Base-by-base conservation (phyloP, 2,113 vertebrate genomes). In the Zapus hudsonius region DNA sequence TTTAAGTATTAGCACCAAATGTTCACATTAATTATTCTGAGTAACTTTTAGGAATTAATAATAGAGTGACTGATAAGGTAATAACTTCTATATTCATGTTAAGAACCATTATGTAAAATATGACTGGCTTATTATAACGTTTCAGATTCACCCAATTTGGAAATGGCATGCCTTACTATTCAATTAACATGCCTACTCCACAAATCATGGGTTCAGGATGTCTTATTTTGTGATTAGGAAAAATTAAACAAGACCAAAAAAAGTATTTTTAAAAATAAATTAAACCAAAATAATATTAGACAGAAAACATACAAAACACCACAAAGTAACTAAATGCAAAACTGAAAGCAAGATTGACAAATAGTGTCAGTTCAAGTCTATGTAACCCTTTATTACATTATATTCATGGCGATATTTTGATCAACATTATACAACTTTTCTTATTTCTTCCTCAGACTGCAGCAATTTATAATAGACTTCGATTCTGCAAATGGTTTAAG, bases 21-120 rank as follows among this genome's bases (percentile, higher is more conserved):
- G 90, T 38, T 95, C 44, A 92, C 29, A 84, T 92, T 93, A 95
- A 96, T 81, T 93, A 91, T 90, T 96, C 67, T 91, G 80, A 95
- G 85, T 78, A 86, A 85, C 1, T 85, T 89, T 79, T 61, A 92
- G 90, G 15, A 96, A 78, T 74, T 92, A 96, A 29, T 31, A 94
- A 96, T 93, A 79, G 87, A 93, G 89, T 70, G 52, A 52, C 52
- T 52, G 36, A 20, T 74, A 86, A 29, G 42, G 75, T 33, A 96
- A 64, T 10, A 31, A 33, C 47, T 78, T 59, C 78, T 80, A 95
- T n/a, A 87, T 79, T 84, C 64, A 96, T 59, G 79, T 25, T 84
- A 96, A 96, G 70, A 96, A 27, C 15, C 23, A 89, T 67, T 78
- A 89, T 94, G 83, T 55, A 84, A 92, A 96, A 70, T 31, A 82